Percentiles rank a stretch among this genome's conserved stretches.
phyloP scores from a whole-genome alignment of 2,888 invertebrate genomes.

The Hermaeophaga mercurialis region DNA sequence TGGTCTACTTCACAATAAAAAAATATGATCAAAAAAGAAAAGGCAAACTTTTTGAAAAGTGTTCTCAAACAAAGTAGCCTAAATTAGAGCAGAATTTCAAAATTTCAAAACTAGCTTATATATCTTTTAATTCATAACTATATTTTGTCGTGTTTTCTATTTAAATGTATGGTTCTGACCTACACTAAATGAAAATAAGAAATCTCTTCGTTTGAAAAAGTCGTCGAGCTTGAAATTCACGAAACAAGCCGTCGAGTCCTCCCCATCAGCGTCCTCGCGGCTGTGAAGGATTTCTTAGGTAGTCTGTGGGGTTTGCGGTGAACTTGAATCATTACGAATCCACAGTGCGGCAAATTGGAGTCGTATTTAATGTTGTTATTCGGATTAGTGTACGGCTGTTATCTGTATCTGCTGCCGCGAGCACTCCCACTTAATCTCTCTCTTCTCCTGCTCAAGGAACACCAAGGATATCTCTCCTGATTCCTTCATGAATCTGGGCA shows the following conservation, averaged over 20 bases:
- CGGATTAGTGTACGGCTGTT: constrained; percentile 57
- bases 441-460: constrained; percentile 36
- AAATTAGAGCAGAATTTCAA: too few species aligned
- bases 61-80: too few species aligned
- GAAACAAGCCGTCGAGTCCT: not conserved
- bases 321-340: constrained; percentile 56
- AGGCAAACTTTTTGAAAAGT: too few species aligned
- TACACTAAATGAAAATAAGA: too few species aligned
- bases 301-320: constrained; percentile 51
- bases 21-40: too few species aligned
- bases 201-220: too few species aligned
- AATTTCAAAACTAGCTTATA: too few species aligned
- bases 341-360: constrained; percentile 62
- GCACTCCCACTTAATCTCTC: constrained; percentile 55
- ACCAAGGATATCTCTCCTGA: constrained; percentile 33
- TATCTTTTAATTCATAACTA: too few species aligned
- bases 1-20: too few species aligned
- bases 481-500: constrained; percentile 26
- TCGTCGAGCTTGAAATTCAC: not conserved
- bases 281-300: constrained; percentile 45
- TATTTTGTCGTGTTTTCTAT: too few species aligned
- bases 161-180: too few species aligned
- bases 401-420: constrained; percentile 57
- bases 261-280: constrained; percentile 10
- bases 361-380: constrained; percentile 63